Evolutionary conservation across 2,797 vertebrate genomes (phyloP).

Genomic region (Kryptopterus vitreolus): DNA sequence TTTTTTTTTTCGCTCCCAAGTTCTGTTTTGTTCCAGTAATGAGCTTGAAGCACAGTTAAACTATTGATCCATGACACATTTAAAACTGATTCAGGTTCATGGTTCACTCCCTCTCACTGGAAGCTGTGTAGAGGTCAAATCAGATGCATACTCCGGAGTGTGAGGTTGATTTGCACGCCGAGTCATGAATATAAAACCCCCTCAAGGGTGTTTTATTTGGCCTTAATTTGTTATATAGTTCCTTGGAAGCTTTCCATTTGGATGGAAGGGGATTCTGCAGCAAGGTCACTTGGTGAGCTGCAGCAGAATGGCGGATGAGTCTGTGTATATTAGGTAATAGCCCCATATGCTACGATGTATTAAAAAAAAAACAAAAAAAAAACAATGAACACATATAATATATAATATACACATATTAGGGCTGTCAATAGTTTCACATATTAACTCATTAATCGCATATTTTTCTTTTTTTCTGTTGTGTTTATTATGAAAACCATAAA

Average conservation of each 20-base stretch:
- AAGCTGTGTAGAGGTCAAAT: slow-evolving; percentile 31
- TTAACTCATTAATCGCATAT: no score
- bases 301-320: slow-evolving; percentile 9
- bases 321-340: not conserved
- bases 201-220: slow-evolving; percentile 39
- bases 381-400: no score
- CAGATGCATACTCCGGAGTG: not conserved
- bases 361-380: no score
- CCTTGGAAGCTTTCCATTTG: slow-evolving; percentile 39
- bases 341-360: no score
- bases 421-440: no score
- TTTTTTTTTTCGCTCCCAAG: not conserved
- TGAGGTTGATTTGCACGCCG: slow-evolving; percentile 2
- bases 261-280: slow-evolving; percentile 24
- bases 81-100: slow-evolving; percentile 33
- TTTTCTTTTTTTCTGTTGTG: no score
- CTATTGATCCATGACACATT: slow-evolving; percentile 41
- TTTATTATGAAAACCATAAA: no score
- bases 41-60: slow-evolving; percentile 30
- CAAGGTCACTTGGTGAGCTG: slow-evolving; percentile 28
- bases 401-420: no score
- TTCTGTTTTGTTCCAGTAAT: slow-evolving; percentile 13
- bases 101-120: slow-evolving; percentile 23
- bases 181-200: slow-evolving; percentile 27
- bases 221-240: slow-evolving; percentile 30